phyloP scores from a whole-genome alignment of 2,888 invertebrate genomes.

The Agrilus mali region DNA sequence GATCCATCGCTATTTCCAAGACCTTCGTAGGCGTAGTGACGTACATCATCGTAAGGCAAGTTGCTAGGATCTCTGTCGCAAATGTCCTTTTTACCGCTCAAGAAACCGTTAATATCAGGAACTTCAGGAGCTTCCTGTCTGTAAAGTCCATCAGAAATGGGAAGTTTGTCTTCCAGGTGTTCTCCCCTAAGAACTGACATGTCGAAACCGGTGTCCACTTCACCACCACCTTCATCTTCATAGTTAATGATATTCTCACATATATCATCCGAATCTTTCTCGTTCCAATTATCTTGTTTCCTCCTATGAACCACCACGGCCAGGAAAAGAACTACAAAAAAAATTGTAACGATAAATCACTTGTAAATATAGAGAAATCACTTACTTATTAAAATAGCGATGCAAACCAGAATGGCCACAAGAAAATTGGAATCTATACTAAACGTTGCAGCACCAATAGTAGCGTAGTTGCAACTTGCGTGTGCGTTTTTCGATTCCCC shows the following conservation, averaged over 20 bases:
- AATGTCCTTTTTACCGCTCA: constrained; percentile 78
- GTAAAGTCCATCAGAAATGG: constrained; percentile 26
- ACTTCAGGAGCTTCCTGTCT: constrained; percentile 39
- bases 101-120: constrained; percentile 78
- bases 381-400: constrained; percentile 72
- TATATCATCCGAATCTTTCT: constrained; percentile 90
- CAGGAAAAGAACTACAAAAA: constrained; percentile 58
- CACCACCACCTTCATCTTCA: constrained; percentile 96
- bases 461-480: constrained; percentile 59
- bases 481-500: constrained; percentile 58
- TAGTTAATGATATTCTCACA: constrained; percentile 96
- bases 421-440: constrained; percentile 79
- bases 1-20: constrained; percentile 87
- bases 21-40: constrained; percentile 97
- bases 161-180: constrained; percentile 25
- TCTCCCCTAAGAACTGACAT: constrained; percentile 56
- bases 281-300: constrained; percentile 73
- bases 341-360: constrained; percentile 9
- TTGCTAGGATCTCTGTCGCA: constrained; percentile 87
- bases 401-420: constrained; percentile 80
- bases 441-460: constrained; percentile 66
- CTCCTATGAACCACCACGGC: constrained; percentile 84
- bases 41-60: constrained; percentile 88
- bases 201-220: constrained; percentile 90
- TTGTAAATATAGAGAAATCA: constrained; percentile 19